Percentiles rank a stretch among this genome's conserved stretches.
These are phyloP conservation scores for Campylomormyrus tamandua DNA, from an alignment of 2,113 vertebrate species.

Conservation along the genomic window DNA sequence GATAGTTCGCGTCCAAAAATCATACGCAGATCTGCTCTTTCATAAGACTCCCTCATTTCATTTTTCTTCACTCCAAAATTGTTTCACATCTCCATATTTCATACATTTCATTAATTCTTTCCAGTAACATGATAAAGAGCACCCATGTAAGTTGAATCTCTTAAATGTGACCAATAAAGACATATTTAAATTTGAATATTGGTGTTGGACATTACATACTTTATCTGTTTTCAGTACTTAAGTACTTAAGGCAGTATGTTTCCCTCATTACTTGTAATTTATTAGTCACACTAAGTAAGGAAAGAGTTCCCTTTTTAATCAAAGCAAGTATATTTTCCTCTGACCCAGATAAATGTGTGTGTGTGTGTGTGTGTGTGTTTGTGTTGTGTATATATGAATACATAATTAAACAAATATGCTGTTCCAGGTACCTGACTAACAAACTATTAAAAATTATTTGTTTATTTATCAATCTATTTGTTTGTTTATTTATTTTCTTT, in stretches of 20 bases:
- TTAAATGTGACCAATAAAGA: constrained; percentile 29
- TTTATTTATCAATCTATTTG: too few relatives aligned
- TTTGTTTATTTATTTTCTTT: too few relatives aligned
- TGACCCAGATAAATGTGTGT: background rate
- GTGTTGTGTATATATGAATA: too few relatives aligned
- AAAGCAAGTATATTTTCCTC: background rate
- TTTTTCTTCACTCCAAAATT: background rate
- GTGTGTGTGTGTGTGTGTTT: too few relatives aligned
- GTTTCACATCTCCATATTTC: constrained; percentile 9
- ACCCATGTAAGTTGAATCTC: constrained; percentile 9
- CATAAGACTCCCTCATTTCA: background rate
- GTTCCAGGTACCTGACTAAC: background rate
- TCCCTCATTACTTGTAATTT: background rate
- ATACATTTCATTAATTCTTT: constrained; percentile 1
- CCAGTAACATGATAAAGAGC: constrained; percentile 34
- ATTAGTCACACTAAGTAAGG: background rate
- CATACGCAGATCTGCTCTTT: background rate
- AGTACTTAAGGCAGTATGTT: background rate
- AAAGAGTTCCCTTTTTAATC: background rate
- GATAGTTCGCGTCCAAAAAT: background rate
- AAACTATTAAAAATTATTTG: background rate
- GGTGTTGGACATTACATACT: constrained; percentile 14
- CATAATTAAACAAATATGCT: background rate
- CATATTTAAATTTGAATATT: constrained; percentile 34
- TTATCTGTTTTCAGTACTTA: too few relatives aligned